phyloP scores from a whole-genome alignment of 2,113 vertebrate species.

The Galemys pyrenaicus region DNA sequence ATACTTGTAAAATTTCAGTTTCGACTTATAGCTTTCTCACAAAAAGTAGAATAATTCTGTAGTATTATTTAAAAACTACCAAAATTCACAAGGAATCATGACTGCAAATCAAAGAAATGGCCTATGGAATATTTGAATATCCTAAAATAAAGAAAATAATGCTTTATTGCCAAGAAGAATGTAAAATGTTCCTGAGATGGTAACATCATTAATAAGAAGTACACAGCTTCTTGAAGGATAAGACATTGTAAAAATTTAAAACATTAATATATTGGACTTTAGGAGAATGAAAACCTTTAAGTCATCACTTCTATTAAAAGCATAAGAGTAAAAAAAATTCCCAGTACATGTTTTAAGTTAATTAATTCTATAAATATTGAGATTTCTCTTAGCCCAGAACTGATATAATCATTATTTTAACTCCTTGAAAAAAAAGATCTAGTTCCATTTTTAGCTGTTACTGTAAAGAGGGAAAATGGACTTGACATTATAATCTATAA shows the following conservation, averaged over 20 bases:
- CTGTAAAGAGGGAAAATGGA: background rate
- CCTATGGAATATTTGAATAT: background rate
- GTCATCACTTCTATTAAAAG: background rate
- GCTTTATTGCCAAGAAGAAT: background rate
- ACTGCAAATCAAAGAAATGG: background rate
- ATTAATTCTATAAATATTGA: slow-evolving; percentile 6
- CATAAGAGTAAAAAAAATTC: background rate
- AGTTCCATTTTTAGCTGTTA: background rate
- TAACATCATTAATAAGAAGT: slow-evolving; percentile 18
- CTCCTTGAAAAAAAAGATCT: background rate
- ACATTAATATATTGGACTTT: background rate
- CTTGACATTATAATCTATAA: background rate
- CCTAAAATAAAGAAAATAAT: background rate
- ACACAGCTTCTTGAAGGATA: background rate
- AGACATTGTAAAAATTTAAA: slow-evolving; percentile 1
- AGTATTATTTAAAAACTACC: background rate
- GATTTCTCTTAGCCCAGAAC: background rate
- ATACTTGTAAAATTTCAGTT: background rate
- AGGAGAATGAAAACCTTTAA: slow-evolving; percentile 1
- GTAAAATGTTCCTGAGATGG: background rate
- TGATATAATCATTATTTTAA: background rate
- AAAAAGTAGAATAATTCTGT: background rate
- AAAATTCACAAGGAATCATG: background rate
- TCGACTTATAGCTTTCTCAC: background rate
- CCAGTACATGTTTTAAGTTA: slow-evolving; percentile 11